Conservation (phyloP, 2,113 vertebrate species). For the Pitta sordida region DNA sequence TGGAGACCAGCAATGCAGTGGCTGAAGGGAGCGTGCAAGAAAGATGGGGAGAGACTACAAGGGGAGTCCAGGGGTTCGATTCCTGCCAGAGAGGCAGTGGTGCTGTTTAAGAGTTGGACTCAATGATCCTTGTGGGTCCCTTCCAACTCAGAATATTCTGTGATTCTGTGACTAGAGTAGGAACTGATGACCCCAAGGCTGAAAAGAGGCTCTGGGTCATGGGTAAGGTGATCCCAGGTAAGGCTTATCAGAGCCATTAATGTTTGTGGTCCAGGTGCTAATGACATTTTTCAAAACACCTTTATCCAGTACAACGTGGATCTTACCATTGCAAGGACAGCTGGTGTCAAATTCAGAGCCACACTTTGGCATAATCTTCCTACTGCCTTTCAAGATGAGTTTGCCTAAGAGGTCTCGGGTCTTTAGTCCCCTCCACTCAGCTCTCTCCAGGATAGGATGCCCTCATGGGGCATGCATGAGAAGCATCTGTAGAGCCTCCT, state of each 20-base stretch:
- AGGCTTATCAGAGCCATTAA: not conserved
- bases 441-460: not conserved
- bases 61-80: too few relatives aligned
- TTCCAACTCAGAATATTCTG: too few relatives aligned
- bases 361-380: not conserved
- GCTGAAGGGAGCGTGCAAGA: too few relatives aligned
- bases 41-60: too few relatives aligned
- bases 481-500: not conserved
- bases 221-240: not conserved
- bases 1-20: not conserved
- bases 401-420: not conserved
- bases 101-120: too few relatives aligned
- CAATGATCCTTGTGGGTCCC: too few relatives aligned
- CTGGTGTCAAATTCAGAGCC: not conserved
- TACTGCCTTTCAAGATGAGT: not conserved
- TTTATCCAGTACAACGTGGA: not conserved
- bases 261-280: not conserved
- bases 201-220: not conserved
- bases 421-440: not conserved
- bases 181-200: not conserved
- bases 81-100: too few relatives aligned
- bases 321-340: not conserved
- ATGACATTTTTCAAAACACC: not conserved
- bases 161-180: not conserved
- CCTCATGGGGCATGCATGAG: too few relatives aligned